A percentile compares a stretch with the other conserved stretches of the same genome.
Evolutionary conservation across 2,888 invertebrate genomes (phyloP).

Genomic region (Plagiodera versicolora): DNA sequence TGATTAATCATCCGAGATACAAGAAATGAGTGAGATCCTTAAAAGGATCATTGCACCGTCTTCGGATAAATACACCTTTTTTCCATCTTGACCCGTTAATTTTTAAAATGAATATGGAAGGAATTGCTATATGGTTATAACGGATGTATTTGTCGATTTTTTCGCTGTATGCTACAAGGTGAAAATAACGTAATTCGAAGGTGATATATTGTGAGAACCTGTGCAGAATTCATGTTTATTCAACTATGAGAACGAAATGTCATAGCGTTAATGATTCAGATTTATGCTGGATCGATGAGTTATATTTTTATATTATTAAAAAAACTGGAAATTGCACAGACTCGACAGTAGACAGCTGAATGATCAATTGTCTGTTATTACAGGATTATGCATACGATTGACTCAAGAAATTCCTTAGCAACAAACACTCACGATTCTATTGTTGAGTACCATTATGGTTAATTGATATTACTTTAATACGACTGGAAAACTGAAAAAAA

Average conservation of each 20-base stretch:
- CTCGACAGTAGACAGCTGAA: not conserved
- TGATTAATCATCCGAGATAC: constrained; percentile 14
- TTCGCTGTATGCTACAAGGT: constrained; percentile 5
- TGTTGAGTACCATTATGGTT: constrained; percentile 30
- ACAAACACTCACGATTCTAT: constrained; percentile 34
- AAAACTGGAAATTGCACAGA: not conserved
- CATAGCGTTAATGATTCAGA: too few species aligned
- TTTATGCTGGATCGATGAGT: too few species aligned
- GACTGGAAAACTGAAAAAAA: constrained; percentile 22
- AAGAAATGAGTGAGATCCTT: constrained; percentile 8
- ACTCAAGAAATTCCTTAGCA: constrained; percentile 32
- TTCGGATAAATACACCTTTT: constrained; percentile 3
- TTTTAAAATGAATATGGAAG: constrained; percentile 13
- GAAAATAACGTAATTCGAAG: constrained; percentile 4
- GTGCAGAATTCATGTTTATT: too few species aligned
- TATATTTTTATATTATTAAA: not conserved
- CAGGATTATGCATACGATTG: constrained; percentile 25
- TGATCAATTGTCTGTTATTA: constrained; percentile 4
- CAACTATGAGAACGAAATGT: too few species aligned
- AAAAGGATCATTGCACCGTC: constrained; percentile 4
- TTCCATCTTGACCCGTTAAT: not conserved
- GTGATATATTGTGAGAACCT: too few species aligned
- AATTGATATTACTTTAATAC: constrained; percentile 33
- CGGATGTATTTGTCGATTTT: constrained; percentile 12
- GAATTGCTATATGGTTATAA: constrained; percentile 15